phyloP scores from a whole-genome alignment of 2,888 invertebrate genomes.

The Empis stercorea region DNA sequence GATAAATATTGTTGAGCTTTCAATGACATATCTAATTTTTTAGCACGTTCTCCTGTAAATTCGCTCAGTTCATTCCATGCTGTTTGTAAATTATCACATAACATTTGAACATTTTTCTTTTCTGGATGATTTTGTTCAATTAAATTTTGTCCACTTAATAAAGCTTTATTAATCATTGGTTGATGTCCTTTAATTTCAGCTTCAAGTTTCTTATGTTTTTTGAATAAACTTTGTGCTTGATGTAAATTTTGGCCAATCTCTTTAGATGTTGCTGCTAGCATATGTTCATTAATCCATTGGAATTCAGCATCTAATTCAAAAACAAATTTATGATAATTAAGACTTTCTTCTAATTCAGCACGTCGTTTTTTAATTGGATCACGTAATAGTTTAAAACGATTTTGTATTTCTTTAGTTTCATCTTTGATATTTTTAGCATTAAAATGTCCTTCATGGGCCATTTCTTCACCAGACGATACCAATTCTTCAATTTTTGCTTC shows the following conservation, averaged over 20 bases:
- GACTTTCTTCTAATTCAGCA: constrained; percentile 68
- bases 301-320: constrained; percentile 87
- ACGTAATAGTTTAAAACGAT: constrained; percentile 54
- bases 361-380: constrained; percentile 59
- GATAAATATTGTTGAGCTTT: constrained; percentile 86
- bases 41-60: constrained; percentile 57
- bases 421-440: constrained; percentile 76
- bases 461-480: constrained; percentile 68
- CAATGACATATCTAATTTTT: constrained; percentile 70
- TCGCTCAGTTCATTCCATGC: constrained; percentile 64
- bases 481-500: constrained; percentile 68
- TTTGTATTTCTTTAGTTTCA: constrained; percentile 61
- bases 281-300: constrained; percentile 89
- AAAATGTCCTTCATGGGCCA: constrained; percentile 90
- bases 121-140: constrained; percentile 70
- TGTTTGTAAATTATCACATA: constrained; percentile 57
- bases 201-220: constrained; percentile 88
- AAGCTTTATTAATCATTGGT: constrained; percentile 69
- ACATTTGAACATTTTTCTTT: constrained; percentile 56
- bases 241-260: constrained; percentile 72
- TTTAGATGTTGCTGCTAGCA: constrained; percentile 64
- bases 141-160: constrained; percentile 64
- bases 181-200: constrained; percentile 80
- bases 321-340: constrained; percentile 75
- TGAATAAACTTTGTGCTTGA: constrained; percentile 81